Evolutionary conservation across 64 coral and sea anemone species (phyloP), one percentile per base, ranked within the genome.

Genomic region (Trachythela sp.): DNA sequence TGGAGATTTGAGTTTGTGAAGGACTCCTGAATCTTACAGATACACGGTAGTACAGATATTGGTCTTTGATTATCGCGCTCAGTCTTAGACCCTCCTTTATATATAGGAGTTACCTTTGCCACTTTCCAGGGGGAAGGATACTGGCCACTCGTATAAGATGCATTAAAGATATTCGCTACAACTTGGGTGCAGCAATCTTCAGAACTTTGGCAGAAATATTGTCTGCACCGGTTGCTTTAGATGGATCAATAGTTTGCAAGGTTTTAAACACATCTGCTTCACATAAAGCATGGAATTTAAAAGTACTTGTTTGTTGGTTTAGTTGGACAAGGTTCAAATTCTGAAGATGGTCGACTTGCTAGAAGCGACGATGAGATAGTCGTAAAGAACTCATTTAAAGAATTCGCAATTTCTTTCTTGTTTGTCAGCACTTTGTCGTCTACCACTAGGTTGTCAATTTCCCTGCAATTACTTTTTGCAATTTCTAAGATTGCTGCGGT

Each of bases 191-290:
- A 36, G 54, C n/a, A 38, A 54, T 51, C 68, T 67, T 88, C 13
- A 88, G 40, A 39, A 70, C 36, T 54, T 33, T n/a, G 24, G 86
- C 30, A n/a, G 87, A 56, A 75, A 88, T 88, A 30, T 71, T 88
- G 39, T 88, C 87, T 17, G 59, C 3, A 2, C 87, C 64, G 8
- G 64, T 76, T 30, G 36, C 87, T 88, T 70, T 70, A 22, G 36
- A 39, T 42, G 67, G 3, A n/a, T 76, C 40, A 22, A 88, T 39
- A 39, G 87, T 88, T 48, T 48, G 22, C 39, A 88, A 4, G 26
- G 58, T 67, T 40, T 71, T 88, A 37, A 42, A 88, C 13, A 88
- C 87, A 24, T 88, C 48, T 15, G 48, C 38, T 88, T 88, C 87
- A 39, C 15, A 14, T 48, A 88, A 10, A 15, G 37, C 14, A 24